Conservation (phyloP, 2,113 vertebrate genomes). For the Azemiops feae region DNA sequence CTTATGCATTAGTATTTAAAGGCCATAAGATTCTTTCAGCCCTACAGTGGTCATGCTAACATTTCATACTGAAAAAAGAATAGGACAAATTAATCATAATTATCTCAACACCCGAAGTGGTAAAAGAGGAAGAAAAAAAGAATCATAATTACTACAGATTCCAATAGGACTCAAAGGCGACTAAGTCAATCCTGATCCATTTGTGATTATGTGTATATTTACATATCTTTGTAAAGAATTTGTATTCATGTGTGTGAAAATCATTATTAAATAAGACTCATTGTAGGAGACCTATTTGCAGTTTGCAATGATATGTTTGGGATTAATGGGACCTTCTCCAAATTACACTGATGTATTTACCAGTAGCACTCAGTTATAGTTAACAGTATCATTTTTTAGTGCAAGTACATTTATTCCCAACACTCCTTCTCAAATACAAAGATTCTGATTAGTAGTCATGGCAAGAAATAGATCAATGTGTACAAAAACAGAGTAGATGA, state of each 20-base stretch:
- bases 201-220: neutral
- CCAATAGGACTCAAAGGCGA: neutral
- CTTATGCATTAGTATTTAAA: neutral
- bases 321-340: neutral
- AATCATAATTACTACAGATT: neutral
- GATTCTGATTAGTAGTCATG: slow-evolving; percentile 23
- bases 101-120: neutral
- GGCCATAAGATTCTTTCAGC: neutral
- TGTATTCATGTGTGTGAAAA: neutral
- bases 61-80: neutral
- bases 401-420: neutral
- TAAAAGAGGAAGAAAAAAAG: neutral
- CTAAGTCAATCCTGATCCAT: neutral
- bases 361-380: neutral
- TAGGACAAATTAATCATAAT: neutral
- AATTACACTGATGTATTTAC: neutral
- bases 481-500: neutral
- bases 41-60: neutral
- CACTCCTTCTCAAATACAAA: slow-evolving; percentile 7
- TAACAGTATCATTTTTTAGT: neutral
- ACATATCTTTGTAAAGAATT: neutral
- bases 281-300: neutral
- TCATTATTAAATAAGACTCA: neutral
- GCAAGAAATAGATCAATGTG: slow-evolving; percentile 33
- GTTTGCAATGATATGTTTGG: neutral